phyloP scores from a whole-genome alignment of 2,113 vertebrate species.

The Bettongia penicillata region DNA sequence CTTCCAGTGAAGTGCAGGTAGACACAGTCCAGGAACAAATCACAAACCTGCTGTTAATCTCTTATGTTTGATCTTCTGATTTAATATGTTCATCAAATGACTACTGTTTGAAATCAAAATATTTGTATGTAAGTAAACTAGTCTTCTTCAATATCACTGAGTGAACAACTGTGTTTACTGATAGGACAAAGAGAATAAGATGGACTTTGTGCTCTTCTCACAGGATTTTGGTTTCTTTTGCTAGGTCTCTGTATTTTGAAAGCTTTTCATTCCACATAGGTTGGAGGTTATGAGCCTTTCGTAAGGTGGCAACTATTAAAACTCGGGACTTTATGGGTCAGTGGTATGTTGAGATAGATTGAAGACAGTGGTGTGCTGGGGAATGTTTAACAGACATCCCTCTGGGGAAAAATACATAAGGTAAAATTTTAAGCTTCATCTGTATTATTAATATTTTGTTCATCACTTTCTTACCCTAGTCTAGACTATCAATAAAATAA shows the following conservation, averaged over 20 bases:
- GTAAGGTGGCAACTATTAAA: neutral
- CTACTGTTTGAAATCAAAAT: neutral
- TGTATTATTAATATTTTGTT: neutral
- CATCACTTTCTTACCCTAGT: neutral
- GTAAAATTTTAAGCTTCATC: neutral
- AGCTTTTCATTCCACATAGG: neutral
- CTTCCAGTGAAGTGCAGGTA: neutral
- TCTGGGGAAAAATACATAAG: neutral
- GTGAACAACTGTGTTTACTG: neutral
- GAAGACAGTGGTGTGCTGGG: neutral
- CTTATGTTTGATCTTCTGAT: neutral
- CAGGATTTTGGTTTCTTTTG: neutral
- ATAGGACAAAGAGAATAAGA: neutral
- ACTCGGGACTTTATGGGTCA: neutral
- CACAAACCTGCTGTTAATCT: neutral
- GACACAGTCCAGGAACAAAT: neutral
- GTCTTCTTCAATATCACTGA: neutral
- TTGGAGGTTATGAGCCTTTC: neutral
- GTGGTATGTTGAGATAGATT: neutral
- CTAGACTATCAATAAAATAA: neutral
- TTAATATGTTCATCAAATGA: neutral
- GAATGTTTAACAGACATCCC: neutral
- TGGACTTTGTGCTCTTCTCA: neutral
- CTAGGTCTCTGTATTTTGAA: neutral
- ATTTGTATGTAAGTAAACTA: neutral